Evolutionary conservation across 2,113 vertebrate genomes (phyloP), one percentile per base, ranked within the genome.

Genomic region (Platanista minor): DNA sequence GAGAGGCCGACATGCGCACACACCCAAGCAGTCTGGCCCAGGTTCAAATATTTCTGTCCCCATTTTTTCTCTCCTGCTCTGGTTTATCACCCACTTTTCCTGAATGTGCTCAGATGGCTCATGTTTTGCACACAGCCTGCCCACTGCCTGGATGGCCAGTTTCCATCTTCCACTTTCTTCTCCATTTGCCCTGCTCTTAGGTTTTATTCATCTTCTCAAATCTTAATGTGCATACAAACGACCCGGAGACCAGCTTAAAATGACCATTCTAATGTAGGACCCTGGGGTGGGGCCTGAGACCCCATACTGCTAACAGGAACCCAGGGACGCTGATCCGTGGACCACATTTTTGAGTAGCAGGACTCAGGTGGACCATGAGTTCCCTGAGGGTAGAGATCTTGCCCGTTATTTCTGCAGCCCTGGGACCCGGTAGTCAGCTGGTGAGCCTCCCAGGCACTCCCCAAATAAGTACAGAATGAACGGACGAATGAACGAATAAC

Each of bases 141-240:
- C 2, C 17, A 1, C 23, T 2, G 6, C 33, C 25, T 11, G 39
- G 21, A 81, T 12, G 0, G 18, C 33, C 8, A 18, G 23, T 49
- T 39, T 41, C 39, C 10, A 15, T 17, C 39, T 71, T 54, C 78
- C 17, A 10, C 33, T 49, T 64, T 5, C 21, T 13, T 41, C 9
- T 31, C 33, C 57, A 3, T 43, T 18, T 66, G 46, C 72, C 72
- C 61, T 43, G 0, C 23, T 18, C 27, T 57, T 43, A 39, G 8
- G 10, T 15, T 46, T 39, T 31, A 33, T 23, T 17, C 36, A 54
- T 52, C 59, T 52, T 49, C 67, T 87, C 18, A 39, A n/a, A 64
- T 72, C 39, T 59, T 78, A 57, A n/a, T 7, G 14, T 20, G 5
- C 81, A 23, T 18, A 9, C 74, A 71, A 33, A 52, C 31, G 23